These are phyloP conservation scores for Magallana nippona DNA, from an alignment of 2,888 invertebrate species.

Conservation along the genomic window DNA sequence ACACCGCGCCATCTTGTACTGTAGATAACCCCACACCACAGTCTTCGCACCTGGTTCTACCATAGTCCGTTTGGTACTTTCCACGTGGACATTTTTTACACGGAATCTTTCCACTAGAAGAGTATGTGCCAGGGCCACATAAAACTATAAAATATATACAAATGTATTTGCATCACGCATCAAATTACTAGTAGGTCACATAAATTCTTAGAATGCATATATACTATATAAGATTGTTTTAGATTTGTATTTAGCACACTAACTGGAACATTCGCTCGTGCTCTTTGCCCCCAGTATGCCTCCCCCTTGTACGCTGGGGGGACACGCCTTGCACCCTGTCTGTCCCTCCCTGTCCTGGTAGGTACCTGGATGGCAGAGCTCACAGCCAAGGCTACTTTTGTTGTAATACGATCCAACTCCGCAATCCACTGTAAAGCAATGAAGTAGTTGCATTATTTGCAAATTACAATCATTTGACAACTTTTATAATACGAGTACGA, in stretches of 20 bases:
- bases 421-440: slow-evolving; percentile 75
- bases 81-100: slow-evolving; percentile 79
- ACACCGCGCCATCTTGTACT: slow-evolving; percentile 62
- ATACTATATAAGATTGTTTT: neutral
- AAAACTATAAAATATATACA: slow-evolving; percentile 67
- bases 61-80: slow-evolving; percentile 78
- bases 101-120: slow-evolving; percentile 77
- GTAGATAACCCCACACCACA: slow-evolving; percentile 75
- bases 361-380: slow-evolving; percentile 75
- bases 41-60: slow-evolving; percentile 75
- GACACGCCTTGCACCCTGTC: slow-evolving; percentile 72
- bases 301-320: slow-evolving; percentile 59
- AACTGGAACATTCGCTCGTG: slow-evolving; percentile 68
- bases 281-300: slow-evolving; percentile 73
- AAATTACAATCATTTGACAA: neutral
- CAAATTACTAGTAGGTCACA: neutral
- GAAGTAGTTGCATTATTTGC: neutral
- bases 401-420: slow-evolving; percentile 77
- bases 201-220: neutral
- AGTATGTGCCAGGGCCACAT: slow-evolving; percentile 78
- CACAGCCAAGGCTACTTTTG: slow-evolving; percentile 63
- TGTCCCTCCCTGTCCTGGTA: slow-evolving; percentile 78
- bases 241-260: neutral
- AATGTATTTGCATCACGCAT: neutral
- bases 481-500: no score